Base-by-base conservation (phyloP, 2,797 vertebrate species). In the Microctenopoma stevenorrisi region DNA sequence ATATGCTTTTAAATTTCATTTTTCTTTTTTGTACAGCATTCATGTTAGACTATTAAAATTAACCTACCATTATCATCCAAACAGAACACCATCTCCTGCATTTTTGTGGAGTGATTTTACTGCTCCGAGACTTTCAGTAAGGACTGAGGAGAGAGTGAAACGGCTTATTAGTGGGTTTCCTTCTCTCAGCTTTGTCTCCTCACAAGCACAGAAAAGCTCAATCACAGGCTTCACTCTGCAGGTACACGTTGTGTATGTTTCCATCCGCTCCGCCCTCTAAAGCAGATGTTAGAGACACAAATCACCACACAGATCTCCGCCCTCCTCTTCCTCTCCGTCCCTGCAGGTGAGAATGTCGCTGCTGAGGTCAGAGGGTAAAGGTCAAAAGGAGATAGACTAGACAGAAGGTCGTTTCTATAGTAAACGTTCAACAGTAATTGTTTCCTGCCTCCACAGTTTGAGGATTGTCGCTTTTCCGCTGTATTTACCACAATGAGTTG, bases 281-380 rank as follows among this genome's bases (percentile, higher is more conserved):
- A 78, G 49, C 77, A 74, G 75, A 54, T 85, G 83, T 78, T 64
- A 16, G 37, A 7, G 54, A 6, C 51, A 68, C 43, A 64, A 53
- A 64, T 51, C 63, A 51, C 26, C 25, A 3, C 35, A 26, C 35
- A 14, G 12, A 0, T 14, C 2, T 0, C 48, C 11, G 6, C 51
- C 54, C 50, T 42, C 50, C 28, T 51, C 50, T 0, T 53, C 67
- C 46, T 58, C 48, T 62, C 11, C 15, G 38, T 26, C 15, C 60
- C 62, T 42, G 62, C 4, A 43, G 68, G 46, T 49, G 46, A 46
- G 26, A 61, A 35, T 46, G 46, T 28, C 14, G 25, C 14, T 49
- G 48, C 26, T 22, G 7, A 38, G 54, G 59, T 64, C 16, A 0
- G 15, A 59, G 65, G 43, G 55, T 11, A 61, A 33, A 46, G n/a